phyloP scores from a whole-genome alignment of 1,140 invertebrate genomes.

The Danaus melanippus region DNA sequence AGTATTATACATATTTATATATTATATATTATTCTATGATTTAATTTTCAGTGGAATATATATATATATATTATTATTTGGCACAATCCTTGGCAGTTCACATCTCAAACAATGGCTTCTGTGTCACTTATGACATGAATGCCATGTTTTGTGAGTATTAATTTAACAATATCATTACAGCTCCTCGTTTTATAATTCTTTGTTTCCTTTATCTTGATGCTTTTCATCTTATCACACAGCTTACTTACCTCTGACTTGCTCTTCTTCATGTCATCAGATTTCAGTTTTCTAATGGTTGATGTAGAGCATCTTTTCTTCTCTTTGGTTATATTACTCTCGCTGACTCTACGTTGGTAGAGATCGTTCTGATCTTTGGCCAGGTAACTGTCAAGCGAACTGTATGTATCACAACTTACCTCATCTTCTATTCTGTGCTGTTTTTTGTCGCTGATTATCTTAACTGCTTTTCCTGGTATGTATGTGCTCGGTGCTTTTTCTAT shows the following conservation, averaged over 20 bases:
- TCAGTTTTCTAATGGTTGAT: slow-evolving; percentile 52
- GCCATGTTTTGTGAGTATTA: slow-evolving; percentile 81
- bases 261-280: slow-evolving; percentile 52
- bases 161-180: slow-evolving; percentile 78
- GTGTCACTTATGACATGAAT: slow-evolving; percentile 83
- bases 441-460: slow-evolving; percentile 53
- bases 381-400: slow-evolving; percentile 51
- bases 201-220: slow-evolving; percentile 51
- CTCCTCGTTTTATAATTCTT: slow-evolving; percentile 67
- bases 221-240: slow-evolving; percentile 58
- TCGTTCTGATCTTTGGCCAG: slow-evolving; percentile 51
- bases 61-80: neutral
- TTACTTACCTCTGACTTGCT: slow-evolving; percentile 60
- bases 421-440: slow-evolving; percentile 45
- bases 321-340: slow-evolving; percentile 44
- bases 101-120: slow-evolving; percentile 77
- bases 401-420: slow-evolving; percentile 64
- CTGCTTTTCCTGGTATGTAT: slow-evolving; percentile 58
- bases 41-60: neutral
- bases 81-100: neutral
- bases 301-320: slow-evolving; percentile 51
- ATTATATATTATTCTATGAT: slow-evolving; percentile 1
- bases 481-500: slow-evolving; percentile 44
- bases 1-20: slow-evolving; percentile 1
- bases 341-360: slow-evolving; percentile 43